A percentile compares a stretch with the other conserved stretches of the same genome.
phyloP scores from a whole-genome alignment of 2,113 vertebrate species.

The Montifringilla adamsi region DNA sequence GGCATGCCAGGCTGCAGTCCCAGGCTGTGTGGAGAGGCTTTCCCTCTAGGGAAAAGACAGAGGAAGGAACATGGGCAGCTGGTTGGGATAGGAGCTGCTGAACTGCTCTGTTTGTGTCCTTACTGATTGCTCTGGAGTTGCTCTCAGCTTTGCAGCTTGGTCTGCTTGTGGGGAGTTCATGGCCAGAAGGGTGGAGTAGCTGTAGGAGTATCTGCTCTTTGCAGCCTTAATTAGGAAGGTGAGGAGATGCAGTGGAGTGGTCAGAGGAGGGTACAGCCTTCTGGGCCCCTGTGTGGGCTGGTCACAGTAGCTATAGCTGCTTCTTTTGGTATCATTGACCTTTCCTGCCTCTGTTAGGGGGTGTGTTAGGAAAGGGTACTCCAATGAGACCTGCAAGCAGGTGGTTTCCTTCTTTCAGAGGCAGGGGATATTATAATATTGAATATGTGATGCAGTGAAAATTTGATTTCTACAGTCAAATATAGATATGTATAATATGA shows the following conservation, averaged over 20 bases:
- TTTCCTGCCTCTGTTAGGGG: neutral
- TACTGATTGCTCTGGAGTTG: neutral
- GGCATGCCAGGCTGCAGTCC: neutral
- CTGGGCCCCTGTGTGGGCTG: neutral
- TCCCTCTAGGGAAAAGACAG: neutral
- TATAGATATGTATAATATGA: neutral
- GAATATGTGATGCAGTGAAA: neutral
- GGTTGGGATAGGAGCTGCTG: too few relatives aligned
- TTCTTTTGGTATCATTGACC: neutral
- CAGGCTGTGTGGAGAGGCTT: neutral
- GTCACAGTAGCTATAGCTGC: neutral
- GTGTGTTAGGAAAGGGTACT: neutral
- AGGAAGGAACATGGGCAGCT: neutral
- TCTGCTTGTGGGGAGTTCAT: neutral
- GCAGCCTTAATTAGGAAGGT: neutral
- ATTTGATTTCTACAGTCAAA: neutral
- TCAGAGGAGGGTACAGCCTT: neutral
- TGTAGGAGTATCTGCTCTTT: neutral
- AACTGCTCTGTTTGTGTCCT: neutral
- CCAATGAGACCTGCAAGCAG: neutral
- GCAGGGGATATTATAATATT: neutral
- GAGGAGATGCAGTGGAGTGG: neutral
- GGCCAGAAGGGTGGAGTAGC: neutral
- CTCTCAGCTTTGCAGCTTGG: neutral
- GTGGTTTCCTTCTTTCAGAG: neutral